Evolutionary conservation across 2,113 vertebrate genomes (phyloP), one percentile per base, ranked within the genome.

Genomic region (Oryzias melastigma): DNA sequence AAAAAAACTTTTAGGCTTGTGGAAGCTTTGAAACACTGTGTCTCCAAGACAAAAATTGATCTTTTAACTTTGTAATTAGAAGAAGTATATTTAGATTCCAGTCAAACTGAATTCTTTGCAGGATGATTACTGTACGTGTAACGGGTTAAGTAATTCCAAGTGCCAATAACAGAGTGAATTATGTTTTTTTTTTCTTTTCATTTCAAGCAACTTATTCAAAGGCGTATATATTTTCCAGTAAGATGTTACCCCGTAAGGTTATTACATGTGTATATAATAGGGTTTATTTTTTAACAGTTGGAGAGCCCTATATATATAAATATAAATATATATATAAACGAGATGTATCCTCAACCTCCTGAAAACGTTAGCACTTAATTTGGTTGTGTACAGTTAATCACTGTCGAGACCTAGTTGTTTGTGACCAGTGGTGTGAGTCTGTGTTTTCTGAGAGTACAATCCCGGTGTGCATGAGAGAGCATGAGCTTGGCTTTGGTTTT

Each of bases 381-480:
- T 91, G 89, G 86, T 90, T 77, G 83, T 82, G 80, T 85, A 85
- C 88, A 88, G 83, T 90, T 88, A 90, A 82, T 88, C 85, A 90
- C 83, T 87, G 82, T 87, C 70, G 27, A 83, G 71, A 77, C 84
- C 73, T 81, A 73, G 82, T 80, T 80, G 74, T 88, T 79, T 85
- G 77, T 87, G 80, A 81, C 75, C 77, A 66, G 79, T 84, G 80
- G 82, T 78, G 80, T 86, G 83, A 74, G 68, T 82, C 65, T 63
- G 71, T 66, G 14, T 73, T 24, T 62, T 82, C 75, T 79, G 75
- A 77, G 76, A 79, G 78, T 77, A 81, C 78, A 75, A 83, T 82
- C 71, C 77, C 51, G 55, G 73, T 79, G 75, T 63, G 72, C 57
- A 73, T 69, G 75, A 61, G 63, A 64, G 25, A 25, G 47, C 42